Percentiles rank a stretch among this genome's conserved stretches.
Evolutionary conservation across 2,113 vertebrate genomes (phyloP).

Genomic region (Eleginops maclovinus): DNA sequence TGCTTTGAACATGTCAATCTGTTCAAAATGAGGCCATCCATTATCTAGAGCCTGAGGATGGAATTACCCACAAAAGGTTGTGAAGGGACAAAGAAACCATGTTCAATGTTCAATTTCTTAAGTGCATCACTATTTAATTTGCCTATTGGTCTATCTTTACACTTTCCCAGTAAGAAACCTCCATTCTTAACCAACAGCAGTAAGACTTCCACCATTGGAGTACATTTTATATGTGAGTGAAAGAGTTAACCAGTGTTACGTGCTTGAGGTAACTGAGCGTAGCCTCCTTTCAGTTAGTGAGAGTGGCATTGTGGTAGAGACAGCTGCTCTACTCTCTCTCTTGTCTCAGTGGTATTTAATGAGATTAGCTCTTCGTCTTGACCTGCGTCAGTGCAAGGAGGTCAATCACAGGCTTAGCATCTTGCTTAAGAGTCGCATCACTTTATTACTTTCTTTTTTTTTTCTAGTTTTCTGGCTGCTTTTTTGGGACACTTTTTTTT

Average conservation of each 20-base stretch:
- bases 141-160: slow-evolving; percentile 13
- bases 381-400: slow-evolving; percentile 78
- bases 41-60: slow-evolving; percentile 52
- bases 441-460: slow-evolving; percentile 53
- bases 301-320: slow-evolving; percentile 56
- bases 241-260: slow-evolving; percentile 9
- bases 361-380: slow-evolving; percentile 79
- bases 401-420: slow-evolving; percentile 83
- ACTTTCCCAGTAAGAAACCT: neutral
- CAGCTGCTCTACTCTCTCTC: slow-evolving; percentile 68
- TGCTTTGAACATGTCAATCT: neutral
- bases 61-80: slow-evolving; percentile 25
- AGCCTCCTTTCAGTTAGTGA: slow-evolving; percentile 55
- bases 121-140: slow-evolving; percentile 32
- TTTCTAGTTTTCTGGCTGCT: slow-evolving; percentile 30
- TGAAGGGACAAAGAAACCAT: neutral
- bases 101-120: neutral
- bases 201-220: neutral
- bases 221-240: slow-evolving; percentile 19
- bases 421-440: slow-evolving; percentile 67
- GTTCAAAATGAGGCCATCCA: slow-evolving; percentile 51
- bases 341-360: slow-evolving; percentile 76
- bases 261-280: slow-evolving; percentile 30
- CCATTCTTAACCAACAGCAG: neutral
- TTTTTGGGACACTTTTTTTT: neutral